phyloP scores from a whole-genome alignment of 2,888 invertebrate genomes.

The Lucinisca nassula region DNA sequence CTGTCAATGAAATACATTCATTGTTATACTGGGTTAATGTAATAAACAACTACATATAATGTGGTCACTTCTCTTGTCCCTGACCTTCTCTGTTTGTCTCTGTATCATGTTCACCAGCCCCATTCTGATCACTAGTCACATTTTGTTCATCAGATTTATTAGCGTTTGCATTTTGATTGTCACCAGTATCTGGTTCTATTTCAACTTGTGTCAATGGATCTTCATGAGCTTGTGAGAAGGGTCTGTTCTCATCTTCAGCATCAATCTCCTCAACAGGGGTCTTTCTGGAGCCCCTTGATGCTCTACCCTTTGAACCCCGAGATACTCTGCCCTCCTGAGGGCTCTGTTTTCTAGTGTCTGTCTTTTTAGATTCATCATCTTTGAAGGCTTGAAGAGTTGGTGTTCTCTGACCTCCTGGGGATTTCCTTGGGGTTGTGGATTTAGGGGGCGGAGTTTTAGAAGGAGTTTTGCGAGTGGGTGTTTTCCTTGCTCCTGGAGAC shows the following conservation, averaged over 20 bases:
- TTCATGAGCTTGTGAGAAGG: conserved; percentile 69
- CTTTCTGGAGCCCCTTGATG: conserved; percentile 51
- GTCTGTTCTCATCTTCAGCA: conserved; percentile 58
- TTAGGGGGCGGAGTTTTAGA: conserved; percentile 53
- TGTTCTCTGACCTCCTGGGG: conserved; percentile 52
- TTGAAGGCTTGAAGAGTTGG: conserved; percentile 56
- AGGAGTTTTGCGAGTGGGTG: conserved; percentile 58
- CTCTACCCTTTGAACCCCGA: conserved; percentile 51
- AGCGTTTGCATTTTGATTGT: not conserved
- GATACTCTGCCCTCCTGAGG: conserved; percentile 55
- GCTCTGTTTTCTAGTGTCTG: conserved; percentile 33
- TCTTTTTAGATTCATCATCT: conserved; percentile 26
- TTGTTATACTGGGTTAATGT: no score
- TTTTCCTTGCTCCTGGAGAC: conserved; percentile 44
- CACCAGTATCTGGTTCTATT: conserved; percentile 60
- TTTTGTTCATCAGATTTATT: not conserved
- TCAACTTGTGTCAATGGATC: conserved; percentile 76
- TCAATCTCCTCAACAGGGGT: conserved; percentile 47
- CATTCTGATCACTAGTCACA: not conserved
- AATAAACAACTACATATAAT: not conserved
- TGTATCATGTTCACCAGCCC: not conserved
- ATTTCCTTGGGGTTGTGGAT: conserved; percentile 44
- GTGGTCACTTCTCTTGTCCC: not conserved
- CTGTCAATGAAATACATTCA: no score
- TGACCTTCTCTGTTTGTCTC: not conserved